Evolutionary conservation across 92 coral and sea anemone species (phyloP).

Genomic region (Epizoanthus rinbou): DNA sequence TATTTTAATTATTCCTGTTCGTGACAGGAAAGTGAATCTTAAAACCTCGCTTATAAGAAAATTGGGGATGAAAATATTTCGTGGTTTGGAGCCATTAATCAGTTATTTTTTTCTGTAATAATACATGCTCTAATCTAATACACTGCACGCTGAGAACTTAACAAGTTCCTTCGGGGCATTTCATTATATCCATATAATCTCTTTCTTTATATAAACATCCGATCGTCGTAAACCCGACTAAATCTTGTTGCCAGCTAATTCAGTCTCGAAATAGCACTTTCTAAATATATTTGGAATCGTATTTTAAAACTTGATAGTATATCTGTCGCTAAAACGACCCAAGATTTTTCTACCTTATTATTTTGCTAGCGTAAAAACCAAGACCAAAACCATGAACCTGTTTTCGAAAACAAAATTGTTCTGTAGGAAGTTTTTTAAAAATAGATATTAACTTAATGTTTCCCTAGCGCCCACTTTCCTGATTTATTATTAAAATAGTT

Average conservation of each 20-base stretch:
- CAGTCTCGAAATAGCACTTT: too few species aligned
- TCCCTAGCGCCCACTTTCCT: too few species aligned
- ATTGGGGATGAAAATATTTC: neutral
- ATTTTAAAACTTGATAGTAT: too few species aligned
- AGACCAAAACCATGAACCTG: too few species aligned
- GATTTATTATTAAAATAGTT: too few species aligned
- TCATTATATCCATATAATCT: neutral
- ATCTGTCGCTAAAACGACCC: too few species aligned
- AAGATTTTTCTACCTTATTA: too few species aligned
- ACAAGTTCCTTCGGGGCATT: neutral
- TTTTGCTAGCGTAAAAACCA: too few species aligned
- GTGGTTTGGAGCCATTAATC: constrained; percentile 22
- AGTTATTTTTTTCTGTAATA: constrained; percentile 12
- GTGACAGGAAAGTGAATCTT: neutral
- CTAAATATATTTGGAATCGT: too few species aligned
- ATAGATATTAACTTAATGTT: too few species aligned
- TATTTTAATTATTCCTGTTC: neutral
- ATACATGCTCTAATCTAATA: neutral
- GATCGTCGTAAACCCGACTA: neutral
- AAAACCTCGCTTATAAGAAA: neutral
- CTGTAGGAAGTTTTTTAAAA: too few species aligned
- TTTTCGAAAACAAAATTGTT: too few species aligned
- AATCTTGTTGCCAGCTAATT: neutral
- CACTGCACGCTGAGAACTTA: constrained; percentile 17
- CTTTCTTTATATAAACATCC: neutral